phyloP scores from a whole-genome alignment of 2,888 invertebrate genomes.

The Coelopa pilipes region DNA sequence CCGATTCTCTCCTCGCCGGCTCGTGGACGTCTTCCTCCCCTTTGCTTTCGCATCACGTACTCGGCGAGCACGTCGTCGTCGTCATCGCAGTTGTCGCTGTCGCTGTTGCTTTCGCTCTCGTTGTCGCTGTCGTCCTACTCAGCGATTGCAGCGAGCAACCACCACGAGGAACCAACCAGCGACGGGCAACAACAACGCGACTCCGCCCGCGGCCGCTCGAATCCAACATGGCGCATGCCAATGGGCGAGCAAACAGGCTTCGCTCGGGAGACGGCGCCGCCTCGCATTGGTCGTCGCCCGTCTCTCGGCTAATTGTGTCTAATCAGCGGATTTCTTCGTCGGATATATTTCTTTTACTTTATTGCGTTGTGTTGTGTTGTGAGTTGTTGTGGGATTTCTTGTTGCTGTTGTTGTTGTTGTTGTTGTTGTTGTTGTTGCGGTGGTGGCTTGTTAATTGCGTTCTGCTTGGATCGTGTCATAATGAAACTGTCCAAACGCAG shows the following conservation, averaged over 20 bases:
- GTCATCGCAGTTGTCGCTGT: too few relatives aligned
- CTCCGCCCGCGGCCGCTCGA: constrained; percentile 52
- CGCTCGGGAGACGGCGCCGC: constrained; percentile 17
- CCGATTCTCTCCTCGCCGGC: constrained; percentile 7
- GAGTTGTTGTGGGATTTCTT: constrained; percentile 38
- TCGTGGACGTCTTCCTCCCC: neutral
- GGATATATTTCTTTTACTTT: too few relatives aligned
- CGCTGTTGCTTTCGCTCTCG: too few relatives aligned
- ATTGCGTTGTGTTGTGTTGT: neutral
- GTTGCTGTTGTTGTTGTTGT: constrained; percentile 44
- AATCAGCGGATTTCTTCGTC: constrained; percentile 27
- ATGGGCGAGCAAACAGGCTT: constrained; percentile 46
- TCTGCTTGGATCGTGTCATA: constrained; percentile 57
- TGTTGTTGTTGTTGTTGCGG: constrained; percentile 25
- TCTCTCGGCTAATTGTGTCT: constrained; percentile 18
- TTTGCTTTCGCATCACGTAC: constrained; percentile 8
- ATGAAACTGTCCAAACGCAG: constrained; percentile 54
- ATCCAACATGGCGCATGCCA: constrained; percentile 62
- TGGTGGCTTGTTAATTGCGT: constrained; percentile 55
- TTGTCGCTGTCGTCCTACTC: too few relatives aligned
- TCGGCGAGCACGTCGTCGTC: neutral
- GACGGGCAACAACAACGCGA: constrained; percentile 39
- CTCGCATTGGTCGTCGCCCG: constrained; percentile 27
- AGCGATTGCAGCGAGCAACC: constrained; percentile 17
- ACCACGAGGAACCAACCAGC: constrained; percentile 49